Conservation (phyloP, 2,797 vertebrate species). For the Merluccius polli region DNA sequence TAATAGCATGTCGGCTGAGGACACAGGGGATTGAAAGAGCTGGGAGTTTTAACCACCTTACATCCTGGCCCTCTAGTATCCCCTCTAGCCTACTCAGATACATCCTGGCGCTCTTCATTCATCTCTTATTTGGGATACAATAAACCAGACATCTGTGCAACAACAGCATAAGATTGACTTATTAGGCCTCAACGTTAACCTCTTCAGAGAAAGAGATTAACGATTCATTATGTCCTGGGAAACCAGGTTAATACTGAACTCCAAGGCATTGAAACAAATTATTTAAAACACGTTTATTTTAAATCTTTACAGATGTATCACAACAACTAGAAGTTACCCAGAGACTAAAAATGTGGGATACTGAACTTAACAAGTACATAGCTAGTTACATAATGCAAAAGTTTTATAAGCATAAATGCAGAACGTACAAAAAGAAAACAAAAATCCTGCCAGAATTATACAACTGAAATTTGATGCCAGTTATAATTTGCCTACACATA, state of each 20-base stretch:
- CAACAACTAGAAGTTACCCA: conserved; percentile 72
- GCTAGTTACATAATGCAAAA: conserved; percentile 73
- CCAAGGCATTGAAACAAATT: conserved; percentile 41
- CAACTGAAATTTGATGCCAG: conserved; percentile 55
- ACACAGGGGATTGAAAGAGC: background rate
- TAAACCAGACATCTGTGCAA: background rate
- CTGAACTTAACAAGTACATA: conserved; percentile 65
- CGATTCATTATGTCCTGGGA: conserved; percentile 8
- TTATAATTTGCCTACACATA: conserved; percentile 37
- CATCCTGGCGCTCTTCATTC: background rate
- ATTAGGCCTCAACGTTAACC: background rate
- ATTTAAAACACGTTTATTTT: conserved; percentile 76
- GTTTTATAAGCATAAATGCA: conserved; percentile 60
- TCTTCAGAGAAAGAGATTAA: background rate
- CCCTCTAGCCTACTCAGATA: background rate
- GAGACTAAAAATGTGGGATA: conserved; percentile 70
- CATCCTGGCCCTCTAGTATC: background rate
- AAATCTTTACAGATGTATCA: conserved; percentile 76
- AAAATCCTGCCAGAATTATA: conserved; percentile 62
- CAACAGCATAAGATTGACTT: background rate
- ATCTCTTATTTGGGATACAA: background rate
- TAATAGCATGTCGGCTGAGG: background rate
- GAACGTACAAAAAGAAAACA: conserved; percentile 50
- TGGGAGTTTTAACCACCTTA: background rate
- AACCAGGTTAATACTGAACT: conserved; percentile 27